Percentiles rank a stretch among this genome's conserved stretches.
These are phyloP conservation scores for Catagonus wagneri DNA, from an alignment of 2,113 vertebrate genomes.

Conservation along the genomic window DNA sequence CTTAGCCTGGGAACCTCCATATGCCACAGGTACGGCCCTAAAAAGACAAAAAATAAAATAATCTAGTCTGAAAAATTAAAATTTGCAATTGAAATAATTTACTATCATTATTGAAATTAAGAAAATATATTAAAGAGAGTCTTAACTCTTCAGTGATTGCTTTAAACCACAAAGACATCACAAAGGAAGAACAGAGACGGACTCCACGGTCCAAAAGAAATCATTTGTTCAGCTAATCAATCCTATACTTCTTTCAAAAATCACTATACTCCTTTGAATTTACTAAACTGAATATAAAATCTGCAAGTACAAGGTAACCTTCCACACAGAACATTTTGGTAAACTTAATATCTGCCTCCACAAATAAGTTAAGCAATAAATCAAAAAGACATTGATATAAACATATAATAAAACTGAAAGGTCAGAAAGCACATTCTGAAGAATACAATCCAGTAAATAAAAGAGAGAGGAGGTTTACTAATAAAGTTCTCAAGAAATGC, in stretches of 20 bases:
- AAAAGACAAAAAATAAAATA: background rate
- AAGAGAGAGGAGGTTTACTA: background rate
- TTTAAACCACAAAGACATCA: slow-evolving; percentile 24
- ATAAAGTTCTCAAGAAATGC: slow-evolving; percentile 32
- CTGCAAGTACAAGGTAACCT: background rate
- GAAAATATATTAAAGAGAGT: slow-evolving; percentile 21
- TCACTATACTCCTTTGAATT: slow-evolving; percentile 7
- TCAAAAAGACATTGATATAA: background rate
- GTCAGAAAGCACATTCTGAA: slow-evolving; percentile 58
- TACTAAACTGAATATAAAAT: slow-evolving; percentile 21
- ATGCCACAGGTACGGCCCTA: no score
- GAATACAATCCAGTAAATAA: background rate
- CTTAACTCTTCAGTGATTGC: background rate
- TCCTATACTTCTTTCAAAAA: slow-evolving; percentile 17
- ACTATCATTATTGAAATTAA: background rate
- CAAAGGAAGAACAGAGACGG: background rate
- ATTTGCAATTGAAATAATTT: slow-evolving; percentile 48
- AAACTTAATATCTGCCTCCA: background rate
- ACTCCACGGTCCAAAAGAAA: background rate
- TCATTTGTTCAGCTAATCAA: background rate
- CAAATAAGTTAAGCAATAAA: background rate
- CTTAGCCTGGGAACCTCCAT: no score
- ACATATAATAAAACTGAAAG: slow-evolving; percentile 1
- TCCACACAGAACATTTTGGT: background rate
- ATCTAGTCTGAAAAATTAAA: slow-evolving; percentile 44